Base-by-base conservation (phyloP, 92 coral and sea anemone species). In the Diadumene lineata region DNA sequence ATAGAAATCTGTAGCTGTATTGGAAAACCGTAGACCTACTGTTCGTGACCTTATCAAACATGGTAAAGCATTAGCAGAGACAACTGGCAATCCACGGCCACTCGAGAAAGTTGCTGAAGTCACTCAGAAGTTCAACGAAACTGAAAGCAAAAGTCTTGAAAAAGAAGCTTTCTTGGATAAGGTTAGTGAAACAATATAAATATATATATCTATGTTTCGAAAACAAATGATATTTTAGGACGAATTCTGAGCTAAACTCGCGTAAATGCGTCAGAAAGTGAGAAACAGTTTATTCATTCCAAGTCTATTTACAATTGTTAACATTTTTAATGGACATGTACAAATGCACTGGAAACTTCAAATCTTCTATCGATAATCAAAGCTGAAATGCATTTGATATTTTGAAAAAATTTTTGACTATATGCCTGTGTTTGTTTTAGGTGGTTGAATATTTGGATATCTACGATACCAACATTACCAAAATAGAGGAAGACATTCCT, bases 21-120 rank as follows among this genome's bases (percentile, higher is more conserved):
- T 94, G 56, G 83, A 84, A 33, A 86, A 82, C 55, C 92, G 89
- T 13, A 81, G 78, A 43, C 97, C 98, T 21, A 82, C 71, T 10
- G 51, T 94, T 22, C 73, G 74, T 33, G 91, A 85, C 46, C 75
- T 92, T 58, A 85, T 83, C 33, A 87, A 86, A 57, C 80, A 85
- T 60, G 97, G 97, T 48, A 89, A 88, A 69, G 82, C 81, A 38
- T 70, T 94, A 19, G 91, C 97, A 26, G 94, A 86, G 64, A 86
- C 80, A 64, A 91, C 94, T 0, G 89, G 92, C 26, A 78, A 91
- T 32, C 92, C 97, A 1, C 86, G 88, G 16, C 90, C 87, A 24
- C 86, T 89, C 21, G 87, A 89, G 67, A 89, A 79, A 66, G 82
- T 92, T 56, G 75, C 87, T 11, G 72, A 67, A 11, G 85, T 85